Conservation (phyloP, 2,797 vertebrate genomes). For the Cottoperca gobio region DNA sequence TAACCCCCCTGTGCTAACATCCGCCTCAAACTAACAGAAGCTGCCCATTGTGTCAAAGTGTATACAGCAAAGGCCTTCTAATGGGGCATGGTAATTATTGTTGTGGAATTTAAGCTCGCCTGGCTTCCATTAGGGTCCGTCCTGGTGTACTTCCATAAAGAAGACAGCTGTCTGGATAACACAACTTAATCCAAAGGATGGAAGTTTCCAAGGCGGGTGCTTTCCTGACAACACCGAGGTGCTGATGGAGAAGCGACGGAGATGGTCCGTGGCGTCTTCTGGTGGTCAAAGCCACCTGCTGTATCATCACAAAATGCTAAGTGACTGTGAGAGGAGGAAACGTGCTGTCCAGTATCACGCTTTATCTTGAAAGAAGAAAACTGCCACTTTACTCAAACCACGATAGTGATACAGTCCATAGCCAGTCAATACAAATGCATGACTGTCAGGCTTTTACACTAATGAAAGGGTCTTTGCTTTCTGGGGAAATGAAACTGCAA, state of each 20-base stretch:
- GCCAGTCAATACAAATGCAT: background rate
- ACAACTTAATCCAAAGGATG: slow-evolving; percentile 49
- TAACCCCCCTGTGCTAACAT: slow-evolving; percentile 47
- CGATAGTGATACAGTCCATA: background rate
- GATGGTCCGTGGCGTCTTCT: background rate
- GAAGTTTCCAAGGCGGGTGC: slow-evolving; percentile 69
- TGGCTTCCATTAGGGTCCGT: slow-evolving; percentile 72
- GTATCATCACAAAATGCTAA: slow-evolving; percentile 28
- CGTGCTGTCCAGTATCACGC: background rate
- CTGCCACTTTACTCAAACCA: background rate
- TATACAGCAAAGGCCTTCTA: slow-evolving; percentile 58
- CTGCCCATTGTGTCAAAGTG: slow-evolving; percentile 48
- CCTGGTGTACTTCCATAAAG: slow-evolving; percentile 61
- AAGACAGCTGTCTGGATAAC: slow-evolving; percentile 69
- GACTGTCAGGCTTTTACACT: background rate
- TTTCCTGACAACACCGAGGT: slow-evolving; percentile 37
- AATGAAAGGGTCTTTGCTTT: background rate
- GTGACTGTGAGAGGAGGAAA: background rate
- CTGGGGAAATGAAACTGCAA: background rate
- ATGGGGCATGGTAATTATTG: slow-evolving; percentile 67
- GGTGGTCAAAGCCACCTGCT: slow-evolving; percentile 45
- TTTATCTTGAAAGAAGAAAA: background rate
- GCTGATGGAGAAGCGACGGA: slow-evolving; percentile 53
- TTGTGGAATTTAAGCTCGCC: slow-evolving; percentile 70
- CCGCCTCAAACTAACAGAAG: slow-evolving; percentile 35